Base-by-base conservation (phyloP, 2,888 invertebrate species). In the Nectonema munidae region DNA sequence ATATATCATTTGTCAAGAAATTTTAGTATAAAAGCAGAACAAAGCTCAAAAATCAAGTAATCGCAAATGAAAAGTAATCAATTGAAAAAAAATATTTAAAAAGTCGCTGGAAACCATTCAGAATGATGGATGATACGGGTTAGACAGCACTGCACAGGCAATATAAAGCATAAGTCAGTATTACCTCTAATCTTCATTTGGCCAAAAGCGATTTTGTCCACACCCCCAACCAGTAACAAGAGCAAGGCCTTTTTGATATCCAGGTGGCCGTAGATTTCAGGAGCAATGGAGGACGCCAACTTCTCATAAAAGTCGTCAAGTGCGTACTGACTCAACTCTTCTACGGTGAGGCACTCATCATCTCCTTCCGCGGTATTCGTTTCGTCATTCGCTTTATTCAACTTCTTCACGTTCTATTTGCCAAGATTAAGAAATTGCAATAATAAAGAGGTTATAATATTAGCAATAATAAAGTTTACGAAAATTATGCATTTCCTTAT, bases 211-310 rank as follows among this genome's bases (percentile, higher is more conserved):
- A 68, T 66, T 54, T 79, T 77, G 2, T 77, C 77, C 2, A 62
- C 61, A 19, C 64, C 64, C 9, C 64, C 64, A 14, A 99, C 86
- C 1, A 99, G 62, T 37, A 95, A 61, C 44, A 99, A 55, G 29
- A 99, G 56, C 37, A 99, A 56, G 1, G 86, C 86, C 53, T 95
- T 95, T 57, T 99, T 99, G 1, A 99, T 73, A 56, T 95, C 89
- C 48, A 79, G 68, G 50, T 86, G 79, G 0, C 95, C 95, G 52
- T 79, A 99, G 50, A 99, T 95, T 64, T 95, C 95, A 0, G 95
- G 95, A 2, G 95, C 89, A 45, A 99, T 67, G 42, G 79, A 81
- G 42, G 64, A 62, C 1, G 95, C 81, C 52, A 95, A 63, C 48
- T 74, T 71, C 19, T 72, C 68, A 54, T 95, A 95, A 52, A 86